Conservation (phyloP, 2,113 vertebrate species). For the Festucalex cinctus region DNA sequence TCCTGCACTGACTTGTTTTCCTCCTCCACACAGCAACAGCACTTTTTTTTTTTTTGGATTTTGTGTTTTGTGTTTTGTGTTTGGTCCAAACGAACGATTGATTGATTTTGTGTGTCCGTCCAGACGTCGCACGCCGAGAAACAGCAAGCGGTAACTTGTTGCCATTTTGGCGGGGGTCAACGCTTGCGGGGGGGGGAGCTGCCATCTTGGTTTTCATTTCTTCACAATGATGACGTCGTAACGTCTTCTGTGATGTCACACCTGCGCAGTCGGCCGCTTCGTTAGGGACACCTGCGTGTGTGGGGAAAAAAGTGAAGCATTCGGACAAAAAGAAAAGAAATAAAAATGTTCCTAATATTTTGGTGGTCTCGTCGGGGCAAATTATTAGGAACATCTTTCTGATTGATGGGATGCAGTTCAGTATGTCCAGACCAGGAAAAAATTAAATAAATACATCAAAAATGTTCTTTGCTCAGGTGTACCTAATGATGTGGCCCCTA, state of each 20-base stretch:
- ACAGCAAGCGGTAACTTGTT: constrained; percentile 51
- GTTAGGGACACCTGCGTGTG: not conserved
- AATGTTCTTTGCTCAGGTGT: too few relatives aligned
- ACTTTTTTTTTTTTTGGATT: not conserved
- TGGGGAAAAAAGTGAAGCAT: too few relatives aligned
- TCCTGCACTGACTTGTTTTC: constrained; percentile 61
- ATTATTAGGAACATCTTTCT: not conserved
- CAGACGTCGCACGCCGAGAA: constrained; percentile 50
- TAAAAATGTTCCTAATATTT: not conserved
- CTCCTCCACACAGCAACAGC: constrained; percentile 26
- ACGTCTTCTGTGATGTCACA: constrained; percentile 32
- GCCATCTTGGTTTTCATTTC: not conserved
- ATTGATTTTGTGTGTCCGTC: constrained; percentile 23
- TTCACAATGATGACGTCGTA: not conserved
- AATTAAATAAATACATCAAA: too few relatives aligned
- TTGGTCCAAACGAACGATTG: not conserved
- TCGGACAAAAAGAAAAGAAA: too few relatives aligned
- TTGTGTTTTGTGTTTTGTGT: not conserved
- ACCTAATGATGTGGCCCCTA: too few relatives aligned
- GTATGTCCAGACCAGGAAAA: too few relatives aligned
- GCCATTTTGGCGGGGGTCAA: not conserved
- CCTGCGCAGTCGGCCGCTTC: not conserved
- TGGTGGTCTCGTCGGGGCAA: too few relatives aligned
- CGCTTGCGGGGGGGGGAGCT: not conserved
- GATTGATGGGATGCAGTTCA: too few relatives aligned